Percentiles rank a stretch among this genome's conserved stretches.
Evolutionary conservation across 1,140 invertebrate genomes (phyloP).

Genomic region (Stegodyphus dumicola): DNA sequence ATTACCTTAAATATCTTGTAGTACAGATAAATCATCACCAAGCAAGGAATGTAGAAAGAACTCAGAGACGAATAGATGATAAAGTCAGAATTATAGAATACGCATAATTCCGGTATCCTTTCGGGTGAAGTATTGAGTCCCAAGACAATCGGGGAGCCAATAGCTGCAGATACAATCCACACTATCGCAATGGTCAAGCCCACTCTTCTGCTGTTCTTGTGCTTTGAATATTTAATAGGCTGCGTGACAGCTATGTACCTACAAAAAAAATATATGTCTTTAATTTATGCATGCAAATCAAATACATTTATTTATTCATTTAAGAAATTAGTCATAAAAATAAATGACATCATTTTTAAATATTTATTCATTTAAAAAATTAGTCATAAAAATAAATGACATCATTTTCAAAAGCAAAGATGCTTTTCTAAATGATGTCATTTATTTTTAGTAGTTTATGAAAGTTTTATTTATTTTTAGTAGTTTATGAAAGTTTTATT

Average conservation of each 20-base stretch:
- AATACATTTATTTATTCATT: too few relatives aligned
- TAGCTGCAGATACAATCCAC: slow-evolving; percentile 95
- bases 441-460: too few relatives aligned
- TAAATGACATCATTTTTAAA: too few relatives aligned
- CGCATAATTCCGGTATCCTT: slow-evolving; percentile 72
- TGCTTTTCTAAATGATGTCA: too few relatives aligned
- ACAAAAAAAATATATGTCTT: slow-evolving; percentile 60
- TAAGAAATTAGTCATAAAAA: too few relatives aligned
- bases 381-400: too few relatives aligned
- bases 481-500: too few relatives aligned
- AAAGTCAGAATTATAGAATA: slow-evolving; percentile 98
- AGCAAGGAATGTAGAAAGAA: slow-evolving; percentile 99
- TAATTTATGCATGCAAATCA: too few relatives aligned
- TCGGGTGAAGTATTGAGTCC: slow-evolving; percentile 85
- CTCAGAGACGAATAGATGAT: slow-evolving; percentile 97
- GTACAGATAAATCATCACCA: slow-evolving; percentile 98
- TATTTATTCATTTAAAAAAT: too few relatives aligned
- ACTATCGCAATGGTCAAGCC: slow-evolving; percentile 94
- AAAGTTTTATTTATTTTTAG: too few relatives aligned
- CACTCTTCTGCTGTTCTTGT: slow-evolving; percentile 95
- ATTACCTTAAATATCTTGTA: slow-evolving; percentile 94
- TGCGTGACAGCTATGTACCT: slow-evolving; percentile 99
- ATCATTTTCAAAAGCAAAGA: too few relatives aligned
- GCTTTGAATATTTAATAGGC: slow-evolving; percentile 96
- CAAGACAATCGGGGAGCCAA: slow-evolving; percentile 96